phyloP scores from a whole-genome alignment of 37 sponge, comb jelly and placozoan genomes.

The Spongilla lacustris region DNA sequence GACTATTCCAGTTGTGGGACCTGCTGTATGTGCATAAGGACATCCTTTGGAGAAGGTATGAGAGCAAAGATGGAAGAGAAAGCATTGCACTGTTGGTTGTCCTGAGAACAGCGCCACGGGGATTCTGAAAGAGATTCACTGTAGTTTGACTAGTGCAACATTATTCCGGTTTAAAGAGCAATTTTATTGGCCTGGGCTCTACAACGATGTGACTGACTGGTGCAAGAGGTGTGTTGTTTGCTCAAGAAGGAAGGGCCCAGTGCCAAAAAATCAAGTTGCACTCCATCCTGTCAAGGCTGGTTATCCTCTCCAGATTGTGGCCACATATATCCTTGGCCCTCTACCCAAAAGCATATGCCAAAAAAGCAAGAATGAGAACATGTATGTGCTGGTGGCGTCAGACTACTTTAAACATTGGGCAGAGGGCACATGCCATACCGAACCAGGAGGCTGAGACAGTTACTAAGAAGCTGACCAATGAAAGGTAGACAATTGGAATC shows the following conservation, averaged over 20 bases:
- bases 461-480: conserved; percentile 26
- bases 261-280: conserved; percentile 13
- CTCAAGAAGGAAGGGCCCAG: conserved; percentile 23
- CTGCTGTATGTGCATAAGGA: conserved; percentile 17
- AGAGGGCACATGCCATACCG: conserved; percentile 61
- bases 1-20: conserved; percentile 39
- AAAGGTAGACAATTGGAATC: conserved; percentile 59
- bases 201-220: conserved; percentile 29
- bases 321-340: conserved; percentile 57
- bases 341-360: too few relatives aligned
- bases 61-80: neutral
- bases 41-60: conserved; percentile 12
- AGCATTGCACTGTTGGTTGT: conserved; percentile 24
- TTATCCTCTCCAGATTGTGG: conserved; percentile 42
- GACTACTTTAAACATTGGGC: conserved; percentile 64
- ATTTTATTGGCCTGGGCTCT: conserved; percentile 57
- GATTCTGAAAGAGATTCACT: conserved; percentile 14
- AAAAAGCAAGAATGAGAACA: conserved; percentile 40
- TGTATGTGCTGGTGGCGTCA: conserved; percentile 43
- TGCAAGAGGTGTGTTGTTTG: conserved; percentile 36
- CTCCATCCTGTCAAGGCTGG: conserved; percentile 25
- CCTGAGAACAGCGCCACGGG: neutral
- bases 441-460: conserved; percentile 62
- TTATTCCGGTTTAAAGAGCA: conserved; percentile 31
- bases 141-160: conserved; percentile 8